Evolutionary conservation across 1,140 invertebrate species (phyloP).

Genomic region (Achroia grisella): DNA sequence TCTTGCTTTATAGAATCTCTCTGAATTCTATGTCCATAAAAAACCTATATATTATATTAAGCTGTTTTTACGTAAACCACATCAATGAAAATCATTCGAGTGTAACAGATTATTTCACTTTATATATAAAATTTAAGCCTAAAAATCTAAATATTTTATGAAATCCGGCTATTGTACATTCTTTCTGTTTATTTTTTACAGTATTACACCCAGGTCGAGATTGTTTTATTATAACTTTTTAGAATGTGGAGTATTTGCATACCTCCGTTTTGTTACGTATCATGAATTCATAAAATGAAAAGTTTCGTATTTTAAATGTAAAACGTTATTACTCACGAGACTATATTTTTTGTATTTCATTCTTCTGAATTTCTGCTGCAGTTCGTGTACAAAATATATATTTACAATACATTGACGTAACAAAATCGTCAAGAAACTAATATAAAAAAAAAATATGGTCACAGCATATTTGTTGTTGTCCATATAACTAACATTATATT

Average conservation of each 20-base stretch:
- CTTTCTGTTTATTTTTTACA: slow-evolving; percentile 45
- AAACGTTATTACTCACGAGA: slow-evolving; percentile 28
- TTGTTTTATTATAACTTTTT: slow-evolving; percentile 56
- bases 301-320: slow-evolving; percentile 32
- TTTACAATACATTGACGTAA: no score
- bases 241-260: slow-evolving; percentile 46
- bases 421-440: no score
- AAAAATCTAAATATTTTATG: slow-evolving; percentile 31
- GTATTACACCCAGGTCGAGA: slow-evolving; percentile 40
- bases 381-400: no score
- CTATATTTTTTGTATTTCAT: slow-evolving; percentile 15
- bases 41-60: background rate
- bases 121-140: slow-evolving; percentile 3
- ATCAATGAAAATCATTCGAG: no score
- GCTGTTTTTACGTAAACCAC: no score
- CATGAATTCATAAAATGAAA: slow-evolving; percentile 43
- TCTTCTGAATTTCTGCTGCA: no score
- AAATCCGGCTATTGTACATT: slow-evolving; percentile 47
- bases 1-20: no score
- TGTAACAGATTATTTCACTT: background rate
- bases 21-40: no score
- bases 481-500: no score
- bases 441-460: no score
- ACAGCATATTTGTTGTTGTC: no score
- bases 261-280: slow-evolving; percentile 43